Conservation (phyloP, 2,888 invertebrate species). For the Escarpia spicata region DNA sequence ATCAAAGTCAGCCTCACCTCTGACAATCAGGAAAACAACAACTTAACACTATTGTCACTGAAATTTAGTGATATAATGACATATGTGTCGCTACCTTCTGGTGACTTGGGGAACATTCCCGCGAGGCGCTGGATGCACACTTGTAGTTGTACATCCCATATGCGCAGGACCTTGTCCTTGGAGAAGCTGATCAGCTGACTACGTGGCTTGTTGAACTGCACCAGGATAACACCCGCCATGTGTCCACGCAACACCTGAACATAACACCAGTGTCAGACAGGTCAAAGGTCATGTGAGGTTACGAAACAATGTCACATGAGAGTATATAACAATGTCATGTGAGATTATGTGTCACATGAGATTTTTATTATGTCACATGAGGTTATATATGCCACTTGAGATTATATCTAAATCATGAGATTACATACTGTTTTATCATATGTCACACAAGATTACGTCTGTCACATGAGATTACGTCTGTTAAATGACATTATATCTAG, state of each 20-base stretch:
- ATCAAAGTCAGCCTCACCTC: too few species aligned
- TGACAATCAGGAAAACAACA: too few species aligned
- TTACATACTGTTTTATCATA: too few species aligned
- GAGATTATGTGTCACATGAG: background rate
- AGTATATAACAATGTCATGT: slow-evolving; percentile 17
- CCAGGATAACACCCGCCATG: slow-evolving; percentile 64
- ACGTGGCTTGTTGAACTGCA: slow-evolving; percentile 61
- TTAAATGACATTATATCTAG: too few species aligned
- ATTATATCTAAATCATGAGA: too few species aligned
- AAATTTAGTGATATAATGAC: too few species aligned
- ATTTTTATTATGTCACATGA: background rate
- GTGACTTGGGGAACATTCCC: slow-evolving; percentile 65
- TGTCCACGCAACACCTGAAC: slow-evolving; percentile 63
- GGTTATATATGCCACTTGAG: background rate
- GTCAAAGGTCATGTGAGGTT: slow-evolving; percentile 14
- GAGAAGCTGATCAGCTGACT: slow-evolving; percentile 65
- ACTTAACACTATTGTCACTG: background rate
- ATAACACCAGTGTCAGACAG: background rate
- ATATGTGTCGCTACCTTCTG: slow-evolving; percentile 54
- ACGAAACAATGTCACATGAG: background rate
- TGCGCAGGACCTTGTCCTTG: slow-evolving; percentile 64
- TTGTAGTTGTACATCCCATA: slow-evolving; percentile 66
- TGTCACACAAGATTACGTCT: too few species aligned
- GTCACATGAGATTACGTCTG: too few species aligned
- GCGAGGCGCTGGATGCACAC: slow-evolving; percentile 65